phyloP scores from a whole-genome alignment of 2,113 vertebrate species.

The Ardeotis arabs region DNA sequence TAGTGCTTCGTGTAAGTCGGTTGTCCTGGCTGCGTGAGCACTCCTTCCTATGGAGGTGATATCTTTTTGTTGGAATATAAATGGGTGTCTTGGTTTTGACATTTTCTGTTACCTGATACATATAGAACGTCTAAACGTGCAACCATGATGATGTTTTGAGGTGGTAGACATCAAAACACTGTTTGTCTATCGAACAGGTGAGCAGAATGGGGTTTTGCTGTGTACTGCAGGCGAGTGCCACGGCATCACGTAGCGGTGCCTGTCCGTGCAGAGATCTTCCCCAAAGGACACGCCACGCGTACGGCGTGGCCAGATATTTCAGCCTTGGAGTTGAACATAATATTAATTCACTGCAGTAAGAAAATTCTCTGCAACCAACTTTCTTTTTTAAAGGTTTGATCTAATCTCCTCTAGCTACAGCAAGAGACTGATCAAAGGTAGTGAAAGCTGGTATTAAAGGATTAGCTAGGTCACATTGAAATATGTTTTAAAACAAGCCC shows the following conservation, averaged over 20 bases:
- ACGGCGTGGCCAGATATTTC: neutral
- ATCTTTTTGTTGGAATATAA: neutral
- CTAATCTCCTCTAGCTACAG: conserved; percentile 63
- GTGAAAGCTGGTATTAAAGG: conserved; percentile 68
- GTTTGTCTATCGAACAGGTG: neutral
- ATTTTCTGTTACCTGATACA: neutral
- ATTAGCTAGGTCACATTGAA: conserved; percentile 74
- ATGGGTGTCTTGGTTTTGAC: fast-evolving
- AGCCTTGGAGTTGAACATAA: neutral
- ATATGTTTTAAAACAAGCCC: conserved; percentile 68
- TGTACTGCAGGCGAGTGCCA: neutral
- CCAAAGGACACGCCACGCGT: neutral
- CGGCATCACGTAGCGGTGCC: neutral
- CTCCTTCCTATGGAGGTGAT: fast-evolving
- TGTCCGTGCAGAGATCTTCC: neutral
- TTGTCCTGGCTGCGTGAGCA: neutral
- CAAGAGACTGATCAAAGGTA: conserved; percentile 65
- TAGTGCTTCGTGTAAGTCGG: fast-evolving
- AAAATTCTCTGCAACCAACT: conserved; percentile 19
- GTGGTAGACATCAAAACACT: neutral
- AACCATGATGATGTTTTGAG: neutral
- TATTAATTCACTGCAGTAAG: conserved; percentile 21
- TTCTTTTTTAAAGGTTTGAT: conserved; percentile 20
- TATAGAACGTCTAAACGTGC: neutral
- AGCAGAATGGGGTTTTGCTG: neutral